phyloP scores from a whole-genome alignment of 2,113 vertebrate species.

The Gorsachius goisagi region DNA sequence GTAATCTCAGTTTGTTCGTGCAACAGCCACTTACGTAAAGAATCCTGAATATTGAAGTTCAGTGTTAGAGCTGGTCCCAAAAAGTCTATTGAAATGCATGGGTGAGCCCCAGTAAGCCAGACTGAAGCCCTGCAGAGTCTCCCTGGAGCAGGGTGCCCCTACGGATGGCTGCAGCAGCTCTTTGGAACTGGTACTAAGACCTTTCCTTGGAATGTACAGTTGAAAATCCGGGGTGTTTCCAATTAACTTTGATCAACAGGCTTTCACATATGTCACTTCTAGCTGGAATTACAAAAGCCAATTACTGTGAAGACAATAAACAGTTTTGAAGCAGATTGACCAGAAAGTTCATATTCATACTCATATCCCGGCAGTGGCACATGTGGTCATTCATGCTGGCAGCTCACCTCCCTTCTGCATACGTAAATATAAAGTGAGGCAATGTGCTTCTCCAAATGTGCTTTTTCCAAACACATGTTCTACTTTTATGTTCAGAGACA shows the following conservation, averaged over 20 bases:
- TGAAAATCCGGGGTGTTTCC: neutral
- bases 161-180: neutral
- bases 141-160: accelerated
- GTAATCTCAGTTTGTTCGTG: accelerated
- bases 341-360: neutral
- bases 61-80: neutral
- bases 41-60: neutral
- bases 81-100: neutral
- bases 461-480: neutral
- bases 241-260: neutral
- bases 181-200: neutral
- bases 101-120: neutral
- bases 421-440: neutral
- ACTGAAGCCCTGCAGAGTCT: neutral
- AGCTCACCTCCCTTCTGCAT: neutral
- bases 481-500: neutral
- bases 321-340: neutral
- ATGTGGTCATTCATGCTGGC: neutral
- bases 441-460: neutral
- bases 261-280: neutral
- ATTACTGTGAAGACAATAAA: neutral
- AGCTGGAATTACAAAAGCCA: neutral
- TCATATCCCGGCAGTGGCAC: neutral
- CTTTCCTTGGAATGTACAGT: accelerated
- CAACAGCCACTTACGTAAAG: accelerated